Base-by-base conservation (phyloP, 2,113 vertebrate genomes). In the Orthochromis malagaraziensis region DNA sequence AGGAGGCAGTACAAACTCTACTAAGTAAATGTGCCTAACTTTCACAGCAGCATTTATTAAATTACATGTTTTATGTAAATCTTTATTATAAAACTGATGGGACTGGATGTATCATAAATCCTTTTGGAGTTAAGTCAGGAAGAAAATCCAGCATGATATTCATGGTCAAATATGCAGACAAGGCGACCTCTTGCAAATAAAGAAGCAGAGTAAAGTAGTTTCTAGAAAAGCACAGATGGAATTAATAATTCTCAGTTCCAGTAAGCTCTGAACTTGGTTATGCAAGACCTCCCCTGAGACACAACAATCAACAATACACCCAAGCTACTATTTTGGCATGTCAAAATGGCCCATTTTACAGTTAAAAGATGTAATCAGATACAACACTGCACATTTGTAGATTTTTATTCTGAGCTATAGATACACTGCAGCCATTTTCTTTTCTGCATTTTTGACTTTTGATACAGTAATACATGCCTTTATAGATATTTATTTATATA, bases 381-480 rank as follows among this genome's bases (percentile, higher is more conserved):
- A 82, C 51, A 85, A 57, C n/a, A 47, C 26, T 11, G 14, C 85
- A 83, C 55, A 97, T 97, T 97, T 97, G 96, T 96, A 97, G 96
- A 96, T 95, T 93, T 98, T 98, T 99, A 99, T 98, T 97, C 90
- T 97, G 96, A 97, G 97, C 97, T 97, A 97, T 97, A 96, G 97
- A 98, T 97, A 98, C 97, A 97, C 97, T 97, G 97, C 97, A 98
- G 97, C 92, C 92, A 90, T 97, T 97, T 97, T 98, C 97, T 95
- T 97, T 97, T 97, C 97, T 91, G 83, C 93, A 87, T 91, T 95
- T 96, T 97, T 97, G 91, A 96, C 93, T 91, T 96, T 96, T 97
- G 96, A 94, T 98, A 98, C 95, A 97, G 97, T 98, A 98, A 97
- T 96, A 98, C 98, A 99, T 99, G 99, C 98, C 97, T 97, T 98